Conservation (phyloP, 2,888 invertebrate species). For the Chymomyza fuscimana region DNA sequence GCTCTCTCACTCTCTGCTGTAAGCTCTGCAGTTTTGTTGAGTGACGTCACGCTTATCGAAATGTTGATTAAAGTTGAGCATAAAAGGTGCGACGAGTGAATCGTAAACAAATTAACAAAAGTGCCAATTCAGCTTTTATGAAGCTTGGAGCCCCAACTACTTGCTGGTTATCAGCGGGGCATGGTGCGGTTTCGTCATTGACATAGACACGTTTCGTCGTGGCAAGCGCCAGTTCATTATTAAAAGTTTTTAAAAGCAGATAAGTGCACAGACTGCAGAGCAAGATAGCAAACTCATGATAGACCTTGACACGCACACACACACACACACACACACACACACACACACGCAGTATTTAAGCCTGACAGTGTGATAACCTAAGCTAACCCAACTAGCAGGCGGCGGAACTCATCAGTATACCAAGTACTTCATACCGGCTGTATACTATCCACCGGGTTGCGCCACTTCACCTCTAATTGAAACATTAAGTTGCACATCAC, state of each 20-base stretch:
- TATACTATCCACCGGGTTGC: slow-evolving; percentile 22
- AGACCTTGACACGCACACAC: slow-evolving; percentile 52
- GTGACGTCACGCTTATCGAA: neutral
- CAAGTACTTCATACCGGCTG: slow-evolving; percentile 3
- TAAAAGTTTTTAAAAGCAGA: slow-evolving; percentile 73
- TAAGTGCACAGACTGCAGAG: slow-evolving; percentile 70
- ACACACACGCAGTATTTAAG: slow-evolving; percentile 27
- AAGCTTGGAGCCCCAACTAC: too few relatives aligned
- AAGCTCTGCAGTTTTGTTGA: neutral
- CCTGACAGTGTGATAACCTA: slow-evolving; percentile 51
- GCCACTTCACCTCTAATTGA: slow-evolving; percentile 79
- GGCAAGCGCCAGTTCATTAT: slow-evolving; percentile 70
- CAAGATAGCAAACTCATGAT: slow-evolving; percentile 70
- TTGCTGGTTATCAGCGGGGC: neutral
- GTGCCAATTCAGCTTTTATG: slow-evolving; percentile 53
- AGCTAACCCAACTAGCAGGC: slow-evolving; percentile 24
- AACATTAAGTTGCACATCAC: slow-evolving; percentile 79
- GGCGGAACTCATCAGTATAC: neutral
- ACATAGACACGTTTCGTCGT: slow-evolving; percentile 58
- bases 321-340: slow-evolving; percentile 42
- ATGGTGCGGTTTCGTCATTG: slow-evolving; percentile 25
- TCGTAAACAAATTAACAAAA: slow-evolving; percentile 73
- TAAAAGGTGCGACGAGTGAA: slow-evolving; percentile 52
- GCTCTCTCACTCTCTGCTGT: neutral
- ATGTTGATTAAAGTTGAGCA: neutral